A percentile compares a stretch with the other conserved stretches of the same genome.
These are phyloP conservation scores for Trachurus trachurus DNA, from an alignment of 2,797 vertebrate genomes.

Conservation along the genomic window DNA sequence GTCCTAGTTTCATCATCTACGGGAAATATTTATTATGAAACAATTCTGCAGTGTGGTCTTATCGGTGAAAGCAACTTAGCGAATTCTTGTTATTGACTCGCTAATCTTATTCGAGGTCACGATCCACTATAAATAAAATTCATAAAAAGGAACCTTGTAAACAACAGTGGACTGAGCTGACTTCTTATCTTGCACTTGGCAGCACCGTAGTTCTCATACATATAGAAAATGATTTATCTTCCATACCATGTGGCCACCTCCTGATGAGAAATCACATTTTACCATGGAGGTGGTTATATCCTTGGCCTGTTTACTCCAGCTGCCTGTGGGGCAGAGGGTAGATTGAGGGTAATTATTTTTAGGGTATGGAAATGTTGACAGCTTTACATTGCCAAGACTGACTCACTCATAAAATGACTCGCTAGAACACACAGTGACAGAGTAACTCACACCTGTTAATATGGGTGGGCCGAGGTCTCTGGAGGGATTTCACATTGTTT, in stretches of 20 bases:
- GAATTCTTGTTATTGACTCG: conserved; percentile 70
- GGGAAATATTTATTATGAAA: conserved; percentile 68
- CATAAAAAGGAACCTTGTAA: conserved; percentile 70
- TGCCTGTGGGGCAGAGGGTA: conserved; percentile 74
- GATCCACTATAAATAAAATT: conserved; percentile 73
- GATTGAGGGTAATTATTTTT: conserved; percentile 81
- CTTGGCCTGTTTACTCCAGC: conserved; percentile 72
- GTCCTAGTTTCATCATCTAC: conserved; percentile 69
- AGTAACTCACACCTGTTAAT: conserved; percentile 61
- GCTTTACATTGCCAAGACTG: conserved; percentile 61
- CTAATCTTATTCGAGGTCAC: conserved; percentile 77
- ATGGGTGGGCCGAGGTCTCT: conserved; percentile 36
- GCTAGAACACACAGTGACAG: conserved; percentile 42
- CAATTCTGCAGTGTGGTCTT: conserved; percentile 65
- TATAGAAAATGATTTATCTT: conserved; percentile 79
- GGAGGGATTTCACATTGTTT: conserved; percentile 43
- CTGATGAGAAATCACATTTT: conserved; percentile 74
- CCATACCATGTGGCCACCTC: conserved; percentile 73
- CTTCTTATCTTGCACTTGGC: conserved; percentile 66
- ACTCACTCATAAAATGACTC: conserved; percentile 29
- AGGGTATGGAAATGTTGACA: conserved; percentile 73
- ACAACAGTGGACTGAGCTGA: conserved; percentile 66
- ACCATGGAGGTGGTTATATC: conserved; percentile 64
- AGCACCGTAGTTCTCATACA: conserved; percentile 51
- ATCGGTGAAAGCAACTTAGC: conserved; percentile 62